Percentiles rank a stretch among this genome's conserved stretches.
Conservation (phyloP, 2,797 vertebrate genomes). For the Crenuchus spilurus region DNA sequence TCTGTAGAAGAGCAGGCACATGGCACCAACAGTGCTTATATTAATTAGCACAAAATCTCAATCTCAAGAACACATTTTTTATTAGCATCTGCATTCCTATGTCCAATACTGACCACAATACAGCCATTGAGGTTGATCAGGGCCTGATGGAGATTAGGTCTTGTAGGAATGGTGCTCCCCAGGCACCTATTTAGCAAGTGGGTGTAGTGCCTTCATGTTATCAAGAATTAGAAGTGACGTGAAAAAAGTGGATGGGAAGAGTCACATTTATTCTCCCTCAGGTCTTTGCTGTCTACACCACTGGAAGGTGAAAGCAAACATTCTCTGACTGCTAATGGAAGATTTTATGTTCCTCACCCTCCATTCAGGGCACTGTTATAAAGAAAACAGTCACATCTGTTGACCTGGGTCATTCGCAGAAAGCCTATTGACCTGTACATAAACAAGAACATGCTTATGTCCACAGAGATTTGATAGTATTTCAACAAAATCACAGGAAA, state of each 20-base stretch:
- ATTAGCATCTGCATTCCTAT: background rate
- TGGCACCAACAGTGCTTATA: background rate
- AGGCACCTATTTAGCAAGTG: background rate
- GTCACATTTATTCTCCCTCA: slow-evolving; percentile 27
- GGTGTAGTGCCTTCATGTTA: background rate
- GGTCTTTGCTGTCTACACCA: slow-evolving; percentile 20
- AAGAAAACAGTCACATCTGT: slow-evolving; percentile 4
- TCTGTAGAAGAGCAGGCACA: slow-evolving; percentile 20
- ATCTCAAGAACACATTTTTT: background rate
- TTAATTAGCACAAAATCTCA: slow-evolving; percentile 11
- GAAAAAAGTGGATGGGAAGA: background rate
- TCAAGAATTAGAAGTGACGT: slow-evolving; percentile 7
- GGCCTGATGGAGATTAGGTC: slow-evolving; percentile 3
- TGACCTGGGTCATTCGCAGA: slow-evolving; percentile 2
- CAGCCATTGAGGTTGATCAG: background rate
- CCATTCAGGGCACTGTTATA: background rate
- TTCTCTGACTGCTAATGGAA: slow-evolving; percentile 45
- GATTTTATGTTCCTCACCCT: slow-evolving; percentile 2
- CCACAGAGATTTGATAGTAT: too few relatives aligned
- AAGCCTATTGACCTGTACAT: slow-evolving; percentile 4
- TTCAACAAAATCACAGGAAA: too few relatives aligned
- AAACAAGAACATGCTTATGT: too few relatives aligned
- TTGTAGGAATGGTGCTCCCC: background rate
- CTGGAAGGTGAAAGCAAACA: slow-evolving; percentile 44
- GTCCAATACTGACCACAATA: background rate